A percentile compares a stretch with the other conserved stretches of the same genome.
Conservation (phyloP, 2,888 invertebrate species). For the Aricia artaxerxes region DNA sequence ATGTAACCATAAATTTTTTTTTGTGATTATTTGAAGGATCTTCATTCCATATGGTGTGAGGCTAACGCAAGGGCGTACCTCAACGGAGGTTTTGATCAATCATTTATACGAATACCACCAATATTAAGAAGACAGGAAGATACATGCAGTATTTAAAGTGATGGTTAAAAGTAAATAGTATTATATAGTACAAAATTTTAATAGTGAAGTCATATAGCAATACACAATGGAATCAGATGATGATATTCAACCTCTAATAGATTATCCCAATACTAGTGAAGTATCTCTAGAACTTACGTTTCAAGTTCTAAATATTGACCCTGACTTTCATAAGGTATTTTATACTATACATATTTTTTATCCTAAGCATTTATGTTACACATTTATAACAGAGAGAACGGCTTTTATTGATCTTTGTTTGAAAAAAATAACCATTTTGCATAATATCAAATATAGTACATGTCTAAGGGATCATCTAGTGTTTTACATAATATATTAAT, state of each 20-base stretch:
- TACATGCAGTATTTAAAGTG: conserved; percentile 7
- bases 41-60: conserved; percentile 6
- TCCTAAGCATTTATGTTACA: not conserved
- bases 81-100: not conserved
- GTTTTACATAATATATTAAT: no score
- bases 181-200: conserved; percentile 9
- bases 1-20: no score
- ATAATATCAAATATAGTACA: no score
- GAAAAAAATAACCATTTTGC: not conserved
- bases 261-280: conserved; percentile 47
- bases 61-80: not conserved
- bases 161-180: not conserved
- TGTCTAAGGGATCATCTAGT: no score
- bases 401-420: not conserved
- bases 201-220: conserved; percentile 12
- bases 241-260: conserved; percentile 64
- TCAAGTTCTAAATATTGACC: conserved; percentile 59
- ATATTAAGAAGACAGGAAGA: not conserved
- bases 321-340: conserved; percentile 67
- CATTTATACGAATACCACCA: not conserved
- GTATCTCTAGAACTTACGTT: conserved; percentile 50
- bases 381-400: not conserved
- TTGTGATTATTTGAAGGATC: not conserved
- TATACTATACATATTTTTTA: not conserved
- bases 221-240: conserved; percentile 61